Evolutionary conservation across 2,888 invertebrate species (phyloP).

Genomic region (Mellilla xanthometata): DNA sequence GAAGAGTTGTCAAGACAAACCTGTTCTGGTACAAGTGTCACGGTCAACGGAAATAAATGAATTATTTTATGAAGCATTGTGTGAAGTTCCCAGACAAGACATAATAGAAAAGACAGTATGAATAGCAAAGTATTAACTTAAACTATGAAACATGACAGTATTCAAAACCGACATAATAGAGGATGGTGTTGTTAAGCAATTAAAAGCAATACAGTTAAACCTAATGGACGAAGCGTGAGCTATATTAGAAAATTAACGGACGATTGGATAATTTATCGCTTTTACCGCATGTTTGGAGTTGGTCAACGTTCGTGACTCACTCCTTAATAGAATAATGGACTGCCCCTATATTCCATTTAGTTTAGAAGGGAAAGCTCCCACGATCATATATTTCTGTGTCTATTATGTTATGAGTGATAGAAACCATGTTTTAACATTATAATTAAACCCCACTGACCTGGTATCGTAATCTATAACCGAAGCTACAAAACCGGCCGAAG

Average conservation of each 20-base stretch:
- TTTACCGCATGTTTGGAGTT: conserved; percentile 5
- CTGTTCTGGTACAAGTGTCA: conserved; percentile 42
- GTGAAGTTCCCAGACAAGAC: conserved; percentile 5
- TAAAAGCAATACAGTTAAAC: conserved; percentile 11
- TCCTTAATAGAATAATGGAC: conserved; percentile 29
- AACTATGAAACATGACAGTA: background rate
- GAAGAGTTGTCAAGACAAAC: conserved; percentile 36
- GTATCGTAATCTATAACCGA: conserved; percentile 49
- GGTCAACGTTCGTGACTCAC: conserved; percentile 28
- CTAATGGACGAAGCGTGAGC: conserved; percentile 10
- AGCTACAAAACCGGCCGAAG: conserved; percentile 53
- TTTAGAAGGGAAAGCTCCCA: conserved; percentile 29
- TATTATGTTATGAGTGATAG: conserved; percentile 10
- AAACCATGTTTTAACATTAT: conserved; percentile 30
- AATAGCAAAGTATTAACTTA: conserved; percentile 4
- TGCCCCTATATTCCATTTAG: conserved; percentile 35
- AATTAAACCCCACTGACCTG: conserved; percentile 54
- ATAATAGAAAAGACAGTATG: conserved; percentile 4
- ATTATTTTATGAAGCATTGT: conserved; percentile 16
- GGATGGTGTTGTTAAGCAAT: conserved; percentile 4
- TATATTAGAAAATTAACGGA: conserved; percentile 13
- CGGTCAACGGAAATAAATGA: conserved; percentile 37
- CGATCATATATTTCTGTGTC: conserved; percentile 3
- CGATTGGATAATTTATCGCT: conserved; percentile 22
- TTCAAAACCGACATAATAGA: conserved; percentile 3